Evolutionary conservation across 2,797 vertebrate genomes (phyloP), one percentile per base, ranked within the genome.

Genomic region (Aulostomus chinensis): DNA sequence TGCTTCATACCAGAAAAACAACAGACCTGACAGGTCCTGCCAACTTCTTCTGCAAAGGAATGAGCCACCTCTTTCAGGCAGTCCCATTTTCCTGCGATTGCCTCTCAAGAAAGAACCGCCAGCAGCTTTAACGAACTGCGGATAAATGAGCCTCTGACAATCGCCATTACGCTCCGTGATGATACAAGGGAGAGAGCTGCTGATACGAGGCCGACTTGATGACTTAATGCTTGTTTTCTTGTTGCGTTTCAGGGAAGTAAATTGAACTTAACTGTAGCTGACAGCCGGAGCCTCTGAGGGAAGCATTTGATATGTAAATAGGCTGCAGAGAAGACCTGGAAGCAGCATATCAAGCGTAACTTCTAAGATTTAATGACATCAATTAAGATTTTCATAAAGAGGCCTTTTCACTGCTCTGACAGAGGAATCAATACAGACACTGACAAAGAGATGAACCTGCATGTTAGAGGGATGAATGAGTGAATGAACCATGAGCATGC

Each of bases 301-400:
- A 73, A 63, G 33, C 35, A 57, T 73, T 68, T 78, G 56, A 77
- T 75, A 66, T 78, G 70, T 40, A 77, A 68, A 83, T 56, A 30
- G 9, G 20, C 20, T 11, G 11, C 38, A 21, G 56, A 49, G 30
- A 48, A 20, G 52, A 76, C 53, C 32, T 34, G 58, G 50, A 58
- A 48, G 64, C 41, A 11, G 49, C 47, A 58, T 4, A 7, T 17
- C 16, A 10, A 58, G 22, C 2, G 42, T 53, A 9, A 33, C 32
- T 39, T 46, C 24, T 50, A 52, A 50, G 46, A 46, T 48, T 55
- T 57, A 33, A 64, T 45, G 39, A 51, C 40, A 41, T 54, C 5
- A 3, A 25, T 25, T 10, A 25, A 53, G 20, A 54, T 4, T 3
- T 52, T 56, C 4, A 5, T 1, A 32, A 38, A 12, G 17, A 41